A percentile compares a stretch with the other conserved stretches of the same genome.
Conservation (phyloP, 1,140 invertebrate genomes). For the Saccostrea glomerata region DNA sequence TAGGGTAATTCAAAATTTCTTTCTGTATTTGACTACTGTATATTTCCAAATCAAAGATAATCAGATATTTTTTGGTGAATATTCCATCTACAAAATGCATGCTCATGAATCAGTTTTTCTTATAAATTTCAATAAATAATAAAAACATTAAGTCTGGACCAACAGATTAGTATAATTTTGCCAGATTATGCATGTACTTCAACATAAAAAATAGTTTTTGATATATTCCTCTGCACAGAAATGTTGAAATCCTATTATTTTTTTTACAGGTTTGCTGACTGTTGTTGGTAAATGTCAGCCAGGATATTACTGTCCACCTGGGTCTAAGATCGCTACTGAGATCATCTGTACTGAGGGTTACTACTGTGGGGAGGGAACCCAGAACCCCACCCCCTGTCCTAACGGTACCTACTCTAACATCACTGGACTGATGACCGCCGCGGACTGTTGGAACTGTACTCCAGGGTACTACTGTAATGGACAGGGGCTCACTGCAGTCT, state of each 20-base stretch:
- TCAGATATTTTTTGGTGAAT: no score
- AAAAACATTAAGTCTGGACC: no score
- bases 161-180: no score
- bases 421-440: conserved; percentile 58
- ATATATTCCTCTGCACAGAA: background rate
- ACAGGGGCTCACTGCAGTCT: conserved; percentile 67
- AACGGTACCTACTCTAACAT: conserved; percentile 75
- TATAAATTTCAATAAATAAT: no score
- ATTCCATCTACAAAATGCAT: no score
- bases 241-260: background rate
- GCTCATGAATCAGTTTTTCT: no score
- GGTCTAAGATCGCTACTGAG: conserved; percentile 64
- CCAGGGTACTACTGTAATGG: conserved; percentile 74
- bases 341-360: conserved; percentile 70
- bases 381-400: conserved; percentile 68
- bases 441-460: conserved; percentile 70
- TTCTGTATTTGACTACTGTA: background rate
- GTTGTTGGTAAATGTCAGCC: conserved; percentile 67
- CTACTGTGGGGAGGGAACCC: conserved; percentile 70
- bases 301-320: conserved; percentile 72
- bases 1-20: background rate
- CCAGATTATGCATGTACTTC: no score
- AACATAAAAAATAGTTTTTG: no score
- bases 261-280: conserved; percentile 65
- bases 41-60: no score